Evolutionary conservation across 2,888 invertebrate genomes (phyloP).

Genomic region (Acanthacorydalis orientalis): DNA sequence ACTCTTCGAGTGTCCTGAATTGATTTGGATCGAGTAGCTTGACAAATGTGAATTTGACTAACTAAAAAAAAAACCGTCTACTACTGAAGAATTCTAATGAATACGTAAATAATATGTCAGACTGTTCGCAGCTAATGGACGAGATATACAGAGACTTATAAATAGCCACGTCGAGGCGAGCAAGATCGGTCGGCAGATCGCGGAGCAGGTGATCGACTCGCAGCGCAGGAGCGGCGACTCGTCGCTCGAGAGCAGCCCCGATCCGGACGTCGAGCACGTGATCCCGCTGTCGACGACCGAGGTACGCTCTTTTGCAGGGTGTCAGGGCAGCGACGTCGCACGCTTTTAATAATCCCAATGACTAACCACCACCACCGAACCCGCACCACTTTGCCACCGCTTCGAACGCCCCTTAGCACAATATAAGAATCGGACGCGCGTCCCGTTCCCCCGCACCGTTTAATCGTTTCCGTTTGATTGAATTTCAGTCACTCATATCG

Average conservation of each 20-base stretch:
- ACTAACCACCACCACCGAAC: too few species aligned
- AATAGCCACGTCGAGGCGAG: conserved; percentile 66
- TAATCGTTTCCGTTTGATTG: too few species aligned
- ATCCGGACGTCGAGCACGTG: conserved; percentile 22
- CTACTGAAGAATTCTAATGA: background rate
- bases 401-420: conserved; percentile 1
- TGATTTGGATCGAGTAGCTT: too few species aligned
- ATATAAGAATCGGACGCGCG: background rate
- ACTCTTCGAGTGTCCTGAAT: too few species aligned
- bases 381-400: background rate
- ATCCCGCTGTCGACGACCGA: conserved; percentile 21
- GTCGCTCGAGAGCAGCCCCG: conserved; percentile 30
- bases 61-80: background rate
- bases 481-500: conserved; percentile 25
- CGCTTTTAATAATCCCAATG: conserved; percentile 7
- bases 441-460: too few species aligned
- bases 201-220: conserved; percentile 51
- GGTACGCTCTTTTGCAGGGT: conserved; percentile 15
- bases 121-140: conserved; percentile 25
- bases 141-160: conserved; percentile 51
- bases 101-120: too few species aligned
- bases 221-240: conserved; percentile 35
- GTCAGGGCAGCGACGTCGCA: background rate
- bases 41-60: too few species aligned
- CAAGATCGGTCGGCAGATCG: conserved; percentile 71